phyloP scores from a whole-genome alignment of 2,113 vertebrate genomes.

The Desmodus rotundus region DNA sequence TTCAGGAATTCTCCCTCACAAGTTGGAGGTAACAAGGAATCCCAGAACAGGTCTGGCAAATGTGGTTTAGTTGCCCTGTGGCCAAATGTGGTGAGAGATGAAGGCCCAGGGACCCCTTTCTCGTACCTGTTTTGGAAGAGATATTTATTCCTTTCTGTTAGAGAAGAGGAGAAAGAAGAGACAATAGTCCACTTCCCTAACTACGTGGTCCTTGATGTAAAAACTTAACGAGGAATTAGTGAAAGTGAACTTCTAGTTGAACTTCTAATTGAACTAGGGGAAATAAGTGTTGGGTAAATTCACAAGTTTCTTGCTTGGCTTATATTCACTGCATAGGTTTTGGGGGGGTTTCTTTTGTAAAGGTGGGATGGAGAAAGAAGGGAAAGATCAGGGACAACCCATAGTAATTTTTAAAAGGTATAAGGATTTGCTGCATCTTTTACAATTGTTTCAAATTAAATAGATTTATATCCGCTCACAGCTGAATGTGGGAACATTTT shows the following conservation, averaged over 20 bases:
- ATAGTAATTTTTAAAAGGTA: conserved; percentile 8
- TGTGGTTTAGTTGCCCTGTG: not conserved
- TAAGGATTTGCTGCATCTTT: conserved; percentile 16
- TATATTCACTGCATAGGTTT: not conserved
- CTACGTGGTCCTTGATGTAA: conserved; percentile 51
- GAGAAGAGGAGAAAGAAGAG: not conserved
- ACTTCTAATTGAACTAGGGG: not conserved
- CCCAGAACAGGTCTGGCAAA: not conserved
- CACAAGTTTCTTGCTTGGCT: conserved; percentile 55
- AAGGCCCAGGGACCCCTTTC: not conserved
- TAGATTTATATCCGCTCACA: conserved; percentile 38
- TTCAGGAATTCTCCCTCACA: not conserved
- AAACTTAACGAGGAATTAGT: conserved; percentile 31
- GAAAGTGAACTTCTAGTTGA: conserved; percentile 36
- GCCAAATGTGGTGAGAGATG: not conserved
- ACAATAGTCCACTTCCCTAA: not conserved
- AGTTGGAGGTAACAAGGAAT: not conserved
- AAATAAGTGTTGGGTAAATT: conserved; percentile 47
- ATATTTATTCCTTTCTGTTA: not conserved
- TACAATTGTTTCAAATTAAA: conserved; percentile 35
- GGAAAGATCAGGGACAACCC: conserved; percentile 47
- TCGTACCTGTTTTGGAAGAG: not conserved
- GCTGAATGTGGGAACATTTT: conserved; percentile 14
- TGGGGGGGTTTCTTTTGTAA: not conserved
- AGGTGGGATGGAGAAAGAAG: conserved; percentile 10